These are phyloP conservation scores for Malurus leucopterus DNA, from an alignment of 2,797 vertebrate genomes.

Conservation along the genomic window DNA sequence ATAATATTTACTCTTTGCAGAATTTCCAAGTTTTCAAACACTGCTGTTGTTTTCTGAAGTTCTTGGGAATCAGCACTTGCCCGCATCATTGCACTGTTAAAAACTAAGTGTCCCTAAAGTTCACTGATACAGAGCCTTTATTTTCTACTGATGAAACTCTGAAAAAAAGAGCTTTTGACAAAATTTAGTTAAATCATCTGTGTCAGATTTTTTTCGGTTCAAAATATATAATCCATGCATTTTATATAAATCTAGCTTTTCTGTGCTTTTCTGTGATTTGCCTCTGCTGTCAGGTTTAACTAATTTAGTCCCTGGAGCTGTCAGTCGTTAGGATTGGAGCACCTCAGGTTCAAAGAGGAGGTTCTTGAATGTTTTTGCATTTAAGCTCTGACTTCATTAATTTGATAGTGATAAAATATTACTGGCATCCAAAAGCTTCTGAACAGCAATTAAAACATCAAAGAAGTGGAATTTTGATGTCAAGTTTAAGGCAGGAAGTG, in stretches of 20 bases:
- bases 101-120: background rate
- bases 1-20: background rate
- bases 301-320: background rate
- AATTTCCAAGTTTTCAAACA: background rate
- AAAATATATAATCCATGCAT: background rate
- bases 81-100: background rate
- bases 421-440: background rate
- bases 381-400: background rate
- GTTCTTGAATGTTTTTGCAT: background rate
- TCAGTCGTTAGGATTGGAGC: background rate
- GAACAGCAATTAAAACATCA: slow-evolving; percentile 21
- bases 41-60: background rate
- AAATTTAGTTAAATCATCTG: background rate
- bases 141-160: background rate
- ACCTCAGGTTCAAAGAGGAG: background rate
- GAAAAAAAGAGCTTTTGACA: background rate
- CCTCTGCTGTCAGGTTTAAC: background rate
- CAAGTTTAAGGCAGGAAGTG: background rate
- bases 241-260: background rate
- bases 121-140: background rate
- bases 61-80: background rate
- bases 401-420: background rate
- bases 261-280: background rate
- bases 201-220: background rate
- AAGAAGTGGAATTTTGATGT: background rate